Evolutionary conservation across 1,140 invertebrate genomes (phyloP), one percentile per base, ranked within the genome.

Genomic region (Ceratoteleas bidentatus): DNA sequence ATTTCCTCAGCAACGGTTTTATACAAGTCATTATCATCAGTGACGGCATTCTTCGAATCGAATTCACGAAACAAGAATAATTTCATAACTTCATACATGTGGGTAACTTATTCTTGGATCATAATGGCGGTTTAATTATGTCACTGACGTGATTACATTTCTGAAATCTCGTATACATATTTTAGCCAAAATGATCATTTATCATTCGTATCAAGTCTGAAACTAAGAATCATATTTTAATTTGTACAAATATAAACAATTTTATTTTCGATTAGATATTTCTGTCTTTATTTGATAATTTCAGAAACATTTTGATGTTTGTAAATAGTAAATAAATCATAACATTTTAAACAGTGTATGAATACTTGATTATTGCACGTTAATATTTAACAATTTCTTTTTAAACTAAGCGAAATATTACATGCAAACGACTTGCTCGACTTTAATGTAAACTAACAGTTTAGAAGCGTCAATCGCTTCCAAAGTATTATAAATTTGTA

Each of bases 1-100:
- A 43, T 43, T 43, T 43, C 40, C n/a, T 43, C 40, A 43, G 40
- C 40, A 43, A 43, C 40, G n/a, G 8, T 43, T 43, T 43, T 43
- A n/a, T 43, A 43, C 40, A 43, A 43, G n/a, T 43, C n/a, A 43
- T 1, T 10, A 43, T 43, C 8, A 43, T 43, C 40, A 43, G 40
- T 43, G n/a, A n/a, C 40, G 40, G 1, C 40, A 43, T 43, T 6
- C 40, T 43, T 43, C n/a, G n/a, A 43, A 10, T 43, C 40, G n/a
- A 43, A 9, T 43, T 43, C 40, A 10, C n/a, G 8, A 9, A 43
- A 43, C 40, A 43, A 43, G 40, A 10, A 43, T 43, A 43, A 43
- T 43, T 43, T 9, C 40, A 43, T 1, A 43, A 43, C 40, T 43
- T 6, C 40, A 43, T 43, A 43, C 6, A 43, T 43, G 8, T 43